Percentiles rank a stretch among this genome's conserved stretches.
Conservation (phyloP, 1,140 invertebrate species). For the Drosophila ogumai region DNA sequence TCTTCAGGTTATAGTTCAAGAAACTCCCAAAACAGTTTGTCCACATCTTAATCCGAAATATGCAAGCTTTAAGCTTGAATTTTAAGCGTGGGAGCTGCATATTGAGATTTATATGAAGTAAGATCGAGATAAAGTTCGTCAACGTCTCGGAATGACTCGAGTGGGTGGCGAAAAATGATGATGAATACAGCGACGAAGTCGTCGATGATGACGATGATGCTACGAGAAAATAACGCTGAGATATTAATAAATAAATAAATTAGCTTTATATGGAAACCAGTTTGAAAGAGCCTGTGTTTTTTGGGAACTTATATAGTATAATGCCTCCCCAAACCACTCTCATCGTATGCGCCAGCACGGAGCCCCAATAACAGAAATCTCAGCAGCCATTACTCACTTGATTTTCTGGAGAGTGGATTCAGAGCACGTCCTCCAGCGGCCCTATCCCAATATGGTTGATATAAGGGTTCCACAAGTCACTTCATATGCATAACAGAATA, state of each 20-base stretch:
- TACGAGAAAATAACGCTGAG: slow-evolving; percentile 25
- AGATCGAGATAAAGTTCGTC: slow-evolving; percentile 55
- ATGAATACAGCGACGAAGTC: neutral
- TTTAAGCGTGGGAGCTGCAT: slow-evolving; percentile 43
- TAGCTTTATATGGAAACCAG: slow-evolving; percentile 58
- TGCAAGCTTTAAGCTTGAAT: slow-evolving; percentile 23
- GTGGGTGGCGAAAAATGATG: slow-evolving; percentile 47
- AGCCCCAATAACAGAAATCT: slow-evolving; percentile 30
- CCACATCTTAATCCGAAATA: slow-evolving; percentile 17
- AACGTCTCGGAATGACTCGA: slow-evolving; percentile 60
- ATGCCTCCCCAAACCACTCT: neutral
- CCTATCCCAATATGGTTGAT: slow-evolving; percentile 49
- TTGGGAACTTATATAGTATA: slow-evolving; percentile 9
- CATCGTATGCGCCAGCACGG: slow-evolving; percentile 24
- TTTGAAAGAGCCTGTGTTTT: slow-evolving; percentile 43
- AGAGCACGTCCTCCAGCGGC: slow-evolving; percentile 27
- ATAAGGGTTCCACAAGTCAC: slow-evolving; percentile 23
- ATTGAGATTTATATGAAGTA: slow-evolving; percentile 34
- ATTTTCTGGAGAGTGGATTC: slow-evolving; percentile 23
- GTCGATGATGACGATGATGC: slow-evolving; percentile 6
- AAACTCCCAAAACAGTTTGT: slow-evolving; percentile 23
- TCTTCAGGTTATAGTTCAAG: slow-evolving; percentile 9
- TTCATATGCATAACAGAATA: slow-evolving; percentile 29
- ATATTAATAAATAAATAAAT: slow-evolving; percentile 56
- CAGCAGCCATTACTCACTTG: slow-evolving; percentile 29